These are phyloP conservation scores for Clepsis dumicolana DNA, from an alignment of 2,888 invertebrate genomes.

Conservation along the genomic window DNA sequence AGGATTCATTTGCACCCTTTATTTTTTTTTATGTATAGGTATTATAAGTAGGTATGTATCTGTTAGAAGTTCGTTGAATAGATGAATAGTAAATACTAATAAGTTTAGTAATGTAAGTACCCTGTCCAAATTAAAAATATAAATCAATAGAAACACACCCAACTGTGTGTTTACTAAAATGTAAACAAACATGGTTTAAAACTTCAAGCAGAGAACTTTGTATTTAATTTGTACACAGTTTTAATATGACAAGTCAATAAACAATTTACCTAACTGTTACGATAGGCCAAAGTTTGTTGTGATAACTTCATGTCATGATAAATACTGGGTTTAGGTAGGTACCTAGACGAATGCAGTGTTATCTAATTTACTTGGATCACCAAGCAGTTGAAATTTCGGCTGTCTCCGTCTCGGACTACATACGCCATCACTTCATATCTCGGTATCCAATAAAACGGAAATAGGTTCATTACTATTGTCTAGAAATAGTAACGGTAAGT, in stretches of 20 bases:
- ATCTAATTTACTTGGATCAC: slow-evolving; percentile 31
- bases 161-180: not conserved
- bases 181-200: not conserved
- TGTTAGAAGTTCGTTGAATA: too few relatives aligned
- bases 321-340: slow-evolving; percentile 13
- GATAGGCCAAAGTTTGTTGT: slow-evolving; percentile 29
- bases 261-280: slow-evolving; percentile 2
- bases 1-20: too few relatives aligned
- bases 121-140: not conserved
- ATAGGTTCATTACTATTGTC: slow-evolving; percentile 50
- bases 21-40: too few relatives aligned
- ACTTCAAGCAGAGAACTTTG: not conserved
- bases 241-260: slow-evolving; percentile 8
- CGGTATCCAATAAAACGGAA: slow-evolving; percentile 21
- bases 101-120: slow-evolving; percentile 1
- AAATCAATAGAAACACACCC: not conserved
- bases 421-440: slow-evolving; percentile 38
- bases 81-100: not conserved
- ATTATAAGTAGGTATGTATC: too few relatives aligned
- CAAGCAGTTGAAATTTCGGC: slow-evolving; percentile 12
- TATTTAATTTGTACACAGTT: not conserved
- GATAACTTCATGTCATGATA: slow-evolving; percentile 34
- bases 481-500: slow-evolving; percentile 71
- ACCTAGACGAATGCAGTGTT: slow-evolving; percentile 27
- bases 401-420: slow-evolving; percentile 7